Base-by-base conservation (phyloP, 2,113 vertebrate species). In the Apodemus sylvaticus region DNA sequence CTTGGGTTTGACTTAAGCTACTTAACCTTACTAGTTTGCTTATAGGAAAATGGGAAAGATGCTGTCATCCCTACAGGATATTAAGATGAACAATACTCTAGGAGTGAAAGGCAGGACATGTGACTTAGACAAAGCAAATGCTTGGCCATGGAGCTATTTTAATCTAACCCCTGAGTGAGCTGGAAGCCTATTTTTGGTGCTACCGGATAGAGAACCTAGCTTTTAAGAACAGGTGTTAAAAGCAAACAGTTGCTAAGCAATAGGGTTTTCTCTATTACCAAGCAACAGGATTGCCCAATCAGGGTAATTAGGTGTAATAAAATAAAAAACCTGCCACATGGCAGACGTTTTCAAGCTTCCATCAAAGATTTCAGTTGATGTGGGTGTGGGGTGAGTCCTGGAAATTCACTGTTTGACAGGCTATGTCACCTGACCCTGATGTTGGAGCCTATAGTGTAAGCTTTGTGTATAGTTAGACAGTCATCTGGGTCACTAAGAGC, bases 191-290 rank as follows among this genome's bases (percentile, higher is more conserved):
- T 90, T 87, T 45, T 74, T 90, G 71, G 53, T 89, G 73, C 51
- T 48, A 58, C 73, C 51, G 79, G 92, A 82, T 90, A 6, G 22
- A 91, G 39, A 89, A 88, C 11, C 14, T 55, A 34, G 3, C 42
- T 45, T 90, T 45, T 90, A 81, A 64, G 81, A 94, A 79, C 83
- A 95, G 89, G 93, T 97, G 86, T 81, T 70, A 16, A 42, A 94
- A 74, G 70, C 36, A 53, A 92, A 77, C 3, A 24, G 51, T 45
- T 68, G 90, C 76, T 94, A 89, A 89, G 73, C 81, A 77, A 9
- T 55, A 42, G 20, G 42, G 16, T 9, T 92, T 94, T 74, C 86
- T 92, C 45, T 68, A 70, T 86, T 83, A 55, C 70, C 31, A 94
- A 91, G 82, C 48, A 93, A 93, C 24, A 19, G 68, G 53, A 19